Conservation (phyloP, 2,888 invertebrate genomes). For the Schrankia costaestrigalis region DNA sequence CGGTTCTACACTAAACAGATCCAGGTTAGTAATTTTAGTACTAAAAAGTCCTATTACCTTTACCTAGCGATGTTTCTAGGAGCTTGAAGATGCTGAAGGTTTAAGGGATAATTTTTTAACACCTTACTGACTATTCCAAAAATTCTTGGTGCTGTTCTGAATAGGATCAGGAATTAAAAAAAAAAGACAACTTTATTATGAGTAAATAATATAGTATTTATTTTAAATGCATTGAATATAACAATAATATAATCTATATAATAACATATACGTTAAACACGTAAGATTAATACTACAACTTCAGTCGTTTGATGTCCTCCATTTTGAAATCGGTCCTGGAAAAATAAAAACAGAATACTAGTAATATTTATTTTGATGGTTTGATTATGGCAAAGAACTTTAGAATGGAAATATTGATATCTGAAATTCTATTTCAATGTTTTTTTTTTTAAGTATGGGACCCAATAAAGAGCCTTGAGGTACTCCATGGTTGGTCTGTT, state of each 20-base stretch:
- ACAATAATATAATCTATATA: constrained; percentile 5
- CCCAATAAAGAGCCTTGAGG: background rate
- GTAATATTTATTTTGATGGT: background rate
- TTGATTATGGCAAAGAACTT: too few relatives aligned
- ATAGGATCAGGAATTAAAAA: too few relatives aligned
- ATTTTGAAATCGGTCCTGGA: constrained; percentile 89
- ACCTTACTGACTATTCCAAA: too few relatives aligned
- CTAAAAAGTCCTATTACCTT: too few relatives aligned
- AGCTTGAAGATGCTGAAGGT: too few relatives aligned
- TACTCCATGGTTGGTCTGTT: background rate
- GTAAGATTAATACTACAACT: constrained; percentile 40
- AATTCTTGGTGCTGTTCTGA: too few relatives aligned
- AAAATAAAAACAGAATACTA: constrained; percentile 56
- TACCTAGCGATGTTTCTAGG: too few relatives aligned
- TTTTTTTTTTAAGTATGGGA: background rate
- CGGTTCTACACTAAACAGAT: too few relatives aligned
- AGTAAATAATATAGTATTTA: constrained; percentile 4
- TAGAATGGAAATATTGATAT: too few relatives aligned
- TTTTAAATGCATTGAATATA: constrained; percentile 26
- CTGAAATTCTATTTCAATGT: too few relatives aligned
- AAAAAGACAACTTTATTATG: background rate
- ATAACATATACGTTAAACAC: background rate
- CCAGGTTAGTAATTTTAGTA: too few relatives aligned
- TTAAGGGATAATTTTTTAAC: too few relatives aligned
- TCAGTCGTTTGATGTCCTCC: constrained; percentile 89